Evolutionary conservation across 2,113 vertebrate species (phyloP).

Genomic region (Neomonachus schauinslandi): DNA sequence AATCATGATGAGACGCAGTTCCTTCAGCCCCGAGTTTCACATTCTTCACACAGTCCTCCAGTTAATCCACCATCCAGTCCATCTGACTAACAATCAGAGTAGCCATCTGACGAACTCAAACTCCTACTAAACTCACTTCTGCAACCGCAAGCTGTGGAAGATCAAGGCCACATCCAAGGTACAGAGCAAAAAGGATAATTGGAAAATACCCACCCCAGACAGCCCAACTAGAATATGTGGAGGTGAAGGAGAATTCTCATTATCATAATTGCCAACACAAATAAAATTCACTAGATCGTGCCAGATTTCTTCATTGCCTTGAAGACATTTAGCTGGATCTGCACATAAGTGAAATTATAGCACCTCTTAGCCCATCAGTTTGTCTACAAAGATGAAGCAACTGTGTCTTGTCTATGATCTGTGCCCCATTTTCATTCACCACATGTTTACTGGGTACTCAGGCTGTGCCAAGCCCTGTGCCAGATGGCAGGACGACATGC

Average conservation of each 20-base stretch:
- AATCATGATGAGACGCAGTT: neutral
- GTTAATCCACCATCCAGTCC: neutral
- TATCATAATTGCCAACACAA: slow-evolving; percentile 22
- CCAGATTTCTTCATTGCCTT: slow-evolving; percentile 54
- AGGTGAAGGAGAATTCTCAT: slow-evolving; percentile 27
- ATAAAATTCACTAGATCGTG: slow-evolving; percentile 38
- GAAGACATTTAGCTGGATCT: slow-evolving; percentile 45
- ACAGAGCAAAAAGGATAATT: neutral
- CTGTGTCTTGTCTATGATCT: neutral
- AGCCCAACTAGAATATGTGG: neutral
- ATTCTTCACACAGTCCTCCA: neutral
- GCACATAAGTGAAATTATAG: slow-evolving; percentile 40
- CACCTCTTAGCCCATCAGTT: slow-evolving; percentile 44
- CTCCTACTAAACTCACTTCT: neutral
- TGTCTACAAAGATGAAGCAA: slow-evolving; percentile 44
- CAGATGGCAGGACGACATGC: slow-evolving; percentile 29
- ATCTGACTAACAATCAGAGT: neutral
- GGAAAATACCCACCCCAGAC: neutral
- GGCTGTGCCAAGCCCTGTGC: slow-evolving; percentile 10
- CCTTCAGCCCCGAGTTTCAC: neutral
- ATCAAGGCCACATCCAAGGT: neutral
- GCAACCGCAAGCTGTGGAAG: no score
- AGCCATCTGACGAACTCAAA: neutral
- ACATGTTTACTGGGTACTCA: slow-evolving; percentile 35
- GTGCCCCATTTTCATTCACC: slow-evolving; percentile 46